Percentiles rank a stretch among this genome's conserved stretches.
These are phyloP conservation scores for Geotrypetes seraphini DNA, from an alignment of 2,797 vertebrate genomes.

Conservation along the genomic window DNA sequence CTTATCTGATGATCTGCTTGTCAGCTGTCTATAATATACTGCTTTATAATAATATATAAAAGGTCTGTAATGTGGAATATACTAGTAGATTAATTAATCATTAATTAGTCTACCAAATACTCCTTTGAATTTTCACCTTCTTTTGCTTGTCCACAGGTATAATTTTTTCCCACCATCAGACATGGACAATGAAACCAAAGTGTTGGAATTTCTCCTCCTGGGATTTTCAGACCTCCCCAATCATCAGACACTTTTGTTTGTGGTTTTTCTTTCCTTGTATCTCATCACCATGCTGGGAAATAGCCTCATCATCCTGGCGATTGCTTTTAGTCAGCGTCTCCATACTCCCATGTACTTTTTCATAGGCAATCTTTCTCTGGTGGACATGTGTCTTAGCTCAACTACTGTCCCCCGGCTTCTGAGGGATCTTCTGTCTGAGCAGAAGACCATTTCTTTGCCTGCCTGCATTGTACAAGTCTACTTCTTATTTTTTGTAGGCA, in stretches of 20 bases:
- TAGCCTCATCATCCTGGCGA: slow-evolving; percentile 3
- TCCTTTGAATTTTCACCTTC: too few relatives aligned
- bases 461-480: slow-evolving; percentile 7
- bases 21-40: too few relatives aligned
- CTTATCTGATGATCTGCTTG: too few relatives aligned
- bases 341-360: slow-evolving; percentile 10
- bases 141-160: too few relatives aligned
- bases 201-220: neutral
- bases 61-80: too few relatives aligned
- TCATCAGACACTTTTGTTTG: neutral
- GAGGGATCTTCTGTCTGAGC: slow-evolving; percentile 1
- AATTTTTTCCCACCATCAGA: too few relatives aligned
- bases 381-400: slow-evolving; percentile 3
- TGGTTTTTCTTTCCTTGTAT: slow-evolving; percentile 2
- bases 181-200: neutral
- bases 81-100: too few relatives aligned
- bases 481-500: slow-evolving; percentile 8
- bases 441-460: neutral
- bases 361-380: slow-evolving; percentile 1
- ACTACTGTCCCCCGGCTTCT: slow-evolving; percentile 9
- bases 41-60: too few relatives aligned
- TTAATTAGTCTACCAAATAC: too few relatives aligned
- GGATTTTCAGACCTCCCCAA: neutral
- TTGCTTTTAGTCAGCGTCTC: neutral
- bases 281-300: neutral